Base-by-base conservation (phyloP, 2,888 invertebrate species). In the Boloria selene region DNA sequence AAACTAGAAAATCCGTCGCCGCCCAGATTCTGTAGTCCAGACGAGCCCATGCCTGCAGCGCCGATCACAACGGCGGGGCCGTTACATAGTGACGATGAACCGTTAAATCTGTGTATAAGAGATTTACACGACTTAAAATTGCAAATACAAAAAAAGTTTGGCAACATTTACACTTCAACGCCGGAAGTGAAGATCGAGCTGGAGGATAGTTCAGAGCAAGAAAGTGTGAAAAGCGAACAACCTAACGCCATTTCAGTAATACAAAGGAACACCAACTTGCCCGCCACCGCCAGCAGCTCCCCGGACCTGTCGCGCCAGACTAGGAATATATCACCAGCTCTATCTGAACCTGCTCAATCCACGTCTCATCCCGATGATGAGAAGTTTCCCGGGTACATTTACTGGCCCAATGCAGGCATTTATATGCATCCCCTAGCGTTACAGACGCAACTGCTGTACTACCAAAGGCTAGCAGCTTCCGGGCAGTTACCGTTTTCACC, bases 81-180 rank as follows among this genome's bases (percentile, higher is more conserved):
- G 16, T 60, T 91, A 75, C 84, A 87, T 74, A 81, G 82, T 73
- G 82, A 89, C 78, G 95, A 96, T 59, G 96, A 97, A 78, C 97
- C 97, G 0, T 87, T 97, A 5, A 97, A 97, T 85, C 93, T 97
- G 4, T 97, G 97, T 80, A 94, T 97, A 65, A 91, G 96, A 61
- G 97, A 97, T 79, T 92, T 95, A 58, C 94, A 94, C 75, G 95
- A 95, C 70, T 81, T 95, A 26, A 95, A 95, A 77, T 93, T 95
- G 72, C 93, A 95, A 72, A 89, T 95, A 45, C 86, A 94, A 61
- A 91, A 94, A 74, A 94, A 94, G 71, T 93, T 94, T 69, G 94
- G 94, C 0, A 94, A 94, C 77, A 93, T 94, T 54, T 94, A 94
- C 79, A 92, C 93, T n/a, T 90, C 89, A 13, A 74, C 85, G 68